These are phyloP conservation scores for Agonopterix alstromeriana DNA, from an alignment of 2,888 invertebrate genomes.

Conservation along the genomic window DNA sequence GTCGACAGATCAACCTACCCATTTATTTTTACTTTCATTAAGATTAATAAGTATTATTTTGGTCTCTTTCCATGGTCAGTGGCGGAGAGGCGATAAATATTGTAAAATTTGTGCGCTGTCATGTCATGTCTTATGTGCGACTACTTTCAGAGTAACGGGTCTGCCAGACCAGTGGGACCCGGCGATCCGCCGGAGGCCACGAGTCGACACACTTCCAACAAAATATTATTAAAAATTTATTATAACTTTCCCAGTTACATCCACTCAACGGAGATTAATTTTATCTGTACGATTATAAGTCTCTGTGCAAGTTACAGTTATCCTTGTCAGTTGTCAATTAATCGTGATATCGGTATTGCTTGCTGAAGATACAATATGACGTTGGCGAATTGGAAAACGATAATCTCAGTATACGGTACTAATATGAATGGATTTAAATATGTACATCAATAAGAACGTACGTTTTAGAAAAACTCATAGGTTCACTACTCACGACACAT, in stretches of 20 bases:
- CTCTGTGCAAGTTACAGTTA: neutral
- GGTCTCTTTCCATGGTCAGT: neutral
- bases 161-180: constrained; percentile 22
- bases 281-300: neutral
- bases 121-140: neutral
- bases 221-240: constrained; percentile 2
- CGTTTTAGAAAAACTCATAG: too few relatives aligned
- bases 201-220: constrained; percentile 26
- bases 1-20: too few relatives aligned
- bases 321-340: constrained; percentile 5
- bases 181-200: constrained; percentile 11
- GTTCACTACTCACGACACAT: too few relatives aligned
- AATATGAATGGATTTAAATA: too few relatives aligned
- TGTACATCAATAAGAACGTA: too few relatives aligned
- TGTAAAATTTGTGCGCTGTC: neutral
- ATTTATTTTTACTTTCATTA: too few relatives aligned
- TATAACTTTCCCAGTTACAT: neutral
- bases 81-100: neutral
- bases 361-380: neutral
- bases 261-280: neutral
- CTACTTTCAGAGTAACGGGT: constrained; percentile 42
- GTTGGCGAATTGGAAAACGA: neutral
- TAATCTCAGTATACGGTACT: too few relatives aligned
- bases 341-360: neutral
- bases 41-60: too few relatives aligned